Conservation (phyloP, 35 echinoderm and acorn worm genomes). For the Holothuria glaberrima region DNA sequence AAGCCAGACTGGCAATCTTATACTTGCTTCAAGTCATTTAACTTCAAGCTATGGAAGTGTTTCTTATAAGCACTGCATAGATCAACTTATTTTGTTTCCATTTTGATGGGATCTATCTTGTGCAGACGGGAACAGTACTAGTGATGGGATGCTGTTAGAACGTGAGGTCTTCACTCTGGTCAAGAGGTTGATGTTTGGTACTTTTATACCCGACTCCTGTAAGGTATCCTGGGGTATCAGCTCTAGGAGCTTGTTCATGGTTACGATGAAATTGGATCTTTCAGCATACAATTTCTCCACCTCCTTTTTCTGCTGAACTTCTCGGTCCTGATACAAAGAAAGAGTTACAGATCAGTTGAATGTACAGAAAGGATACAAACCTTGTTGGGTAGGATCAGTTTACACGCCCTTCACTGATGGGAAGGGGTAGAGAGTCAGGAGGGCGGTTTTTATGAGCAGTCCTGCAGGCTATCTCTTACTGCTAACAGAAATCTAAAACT, state of each 20-base stretch:
- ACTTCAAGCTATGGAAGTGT: too few species aligned
- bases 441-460: not conserved
- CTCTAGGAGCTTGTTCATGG: conserved; percentile 5
- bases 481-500: too few species aligned
- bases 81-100: conserved; percentile 18
- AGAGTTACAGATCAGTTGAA: too few species aligned
- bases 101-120: conserved; percentile 12
- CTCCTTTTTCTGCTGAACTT: conserved; percentile 16
- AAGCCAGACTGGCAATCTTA: too few species aligned
- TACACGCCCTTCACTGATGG: not conserved
- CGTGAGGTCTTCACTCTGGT: conserved; percentile 10
- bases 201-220: conserved; percentile 3
- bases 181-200: conserved; percentile 10
- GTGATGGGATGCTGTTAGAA: conserved; percentile 16
- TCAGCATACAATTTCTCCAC: conserved; percentile 3
- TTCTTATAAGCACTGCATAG: not conserved
- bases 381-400: too few species aligned
- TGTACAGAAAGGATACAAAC: too few species aligned
- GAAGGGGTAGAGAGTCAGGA: not conserved
- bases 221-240: conserved; percentile 3
- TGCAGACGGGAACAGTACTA: conserved; percentile 2
- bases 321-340: conserved; percentile 8
- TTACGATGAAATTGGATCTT: not conserved
- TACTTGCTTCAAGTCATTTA: too few species aligned
- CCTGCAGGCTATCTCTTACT: not conserved